Base-by-base conservation (phyloP, 1,140 invertebrate genomes). In the Palaemon carinicauda region DNA sequence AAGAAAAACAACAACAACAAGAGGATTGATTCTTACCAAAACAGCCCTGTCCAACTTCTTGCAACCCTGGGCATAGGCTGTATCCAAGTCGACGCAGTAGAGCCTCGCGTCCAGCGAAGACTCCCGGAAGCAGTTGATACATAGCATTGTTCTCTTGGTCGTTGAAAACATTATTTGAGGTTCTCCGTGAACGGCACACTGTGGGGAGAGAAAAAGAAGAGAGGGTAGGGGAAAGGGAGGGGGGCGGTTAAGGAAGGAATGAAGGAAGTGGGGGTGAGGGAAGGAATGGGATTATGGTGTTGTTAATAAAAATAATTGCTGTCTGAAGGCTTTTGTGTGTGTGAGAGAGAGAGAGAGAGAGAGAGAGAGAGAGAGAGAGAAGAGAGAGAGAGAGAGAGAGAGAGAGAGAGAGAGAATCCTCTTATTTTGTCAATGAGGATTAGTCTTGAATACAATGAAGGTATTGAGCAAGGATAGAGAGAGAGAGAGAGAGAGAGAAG, bases 161-260 rank as follows among this genome's bases (percentile, higher is more conserved):
- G 94, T 94, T 9, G 94, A 95, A 90, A 93, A 95, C 94, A 95
- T 95, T 88, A 95, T 94, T 90, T 94, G 95, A 82, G 94, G 94
- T 90, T 95, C 95, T 17, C 94, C 94, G 90, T 95, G 95, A 65
- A 92, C 92, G 1, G 93, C 90, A 90, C 95, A 95, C 91, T 95
- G 92, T 54, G 91, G 91, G 81, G n/a, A 29, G 41, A n/a, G 41
- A 75, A 31, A 29, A 75, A 33, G 7, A 31, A 74, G n/a, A 4
- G 12, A 74, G 71, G 27, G 7, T 7, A 4, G 31, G n/a, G n/a
- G n/a, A n/a, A n/a, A n/a, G n/a, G n/a, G n/a, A n/a, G n/a, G n/a
- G n/a, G n/a, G n/a, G n/a, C n/a, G n/a, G n/a, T n/a, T n/a, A 27
- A 33, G 71, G 27, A 73, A 73, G 17, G 27, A 73, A 73, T 3